Conservation (phyloP, 2,113 vertebrate species). For the Oreochromis tanganicae region DNA sequence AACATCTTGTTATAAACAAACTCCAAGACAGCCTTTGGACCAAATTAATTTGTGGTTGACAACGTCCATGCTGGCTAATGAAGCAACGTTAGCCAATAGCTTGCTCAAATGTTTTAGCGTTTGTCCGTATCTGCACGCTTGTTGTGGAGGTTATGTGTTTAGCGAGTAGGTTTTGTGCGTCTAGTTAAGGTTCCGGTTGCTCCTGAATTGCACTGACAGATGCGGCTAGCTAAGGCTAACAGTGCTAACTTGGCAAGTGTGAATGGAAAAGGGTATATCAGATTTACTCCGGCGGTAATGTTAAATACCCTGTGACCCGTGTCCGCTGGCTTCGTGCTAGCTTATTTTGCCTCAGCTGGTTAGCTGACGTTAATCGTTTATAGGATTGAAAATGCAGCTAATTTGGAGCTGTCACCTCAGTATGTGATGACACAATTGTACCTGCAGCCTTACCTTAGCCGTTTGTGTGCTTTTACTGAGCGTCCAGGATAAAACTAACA, state of each 20-base stretch:
- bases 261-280: slow-evolving; percentile 5
- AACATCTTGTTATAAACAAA: background rate
- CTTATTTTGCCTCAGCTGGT: background rate
- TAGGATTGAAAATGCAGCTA: background rate
- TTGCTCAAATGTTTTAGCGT: background rate
- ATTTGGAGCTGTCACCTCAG: background rate
- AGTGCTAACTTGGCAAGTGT: slow-evolving; percentile 23
- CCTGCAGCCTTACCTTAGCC: background rate
- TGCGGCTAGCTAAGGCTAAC: slow-evolving; percentile 44
- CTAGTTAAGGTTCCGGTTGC: background rate
- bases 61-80: background rate
- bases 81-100: background rate
- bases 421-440: background rate
- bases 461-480: background rate
- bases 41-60: background rate
- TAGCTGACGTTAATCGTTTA: background rate
- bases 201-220: background rate
- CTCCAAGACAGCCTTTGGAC: background rate
- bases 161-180: background rate
- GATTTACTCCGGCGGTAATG: background rate
- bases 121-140: background rate
- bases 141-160: background rate
- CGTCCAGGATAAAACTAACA: background rate
- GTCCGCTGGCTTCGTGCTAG: background rate
- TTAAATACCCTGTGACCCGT: background rate